Conservation (phyloP, 2,888 invertebrate species). For the Drepana falcataria region DNA sequence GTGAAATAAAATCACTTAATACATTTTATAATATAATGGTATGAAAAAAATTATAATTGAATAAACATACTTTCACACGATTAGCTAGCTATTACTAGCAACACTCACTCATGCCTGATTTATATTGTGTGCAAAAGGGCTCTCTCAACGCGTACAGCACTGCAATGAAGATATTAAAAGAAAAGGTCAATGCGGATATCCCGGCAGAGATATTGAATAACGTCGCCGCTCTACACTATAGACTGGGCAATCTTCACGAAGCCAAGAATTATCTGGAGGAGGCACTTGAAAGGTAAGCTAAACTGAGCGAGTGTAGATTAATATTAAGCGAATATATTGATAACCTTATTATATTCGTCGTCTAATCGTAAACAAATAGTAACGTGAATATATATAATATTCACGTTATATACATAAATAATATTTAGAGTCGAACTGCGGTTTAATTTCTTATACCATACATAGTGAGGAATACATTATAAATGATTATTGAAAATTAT, state of each 20-base stretch:
- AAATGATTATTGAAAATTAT: too few species aligned
- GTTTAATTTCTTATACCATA: too few species aligned
- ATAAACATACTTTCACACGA: neutral
- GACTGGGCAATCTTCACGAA: constrained; percentile 90
- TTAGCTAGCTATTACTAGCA: neutral
- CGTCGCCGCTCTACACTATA: constrained; percentile 95
- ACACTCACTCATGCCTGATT: neutral
- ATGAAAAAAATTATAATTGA: too few species aligned
- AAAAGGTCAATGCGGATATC: constrained; percentile 95
- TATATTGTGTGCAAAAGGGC: constrained; percentile 65
- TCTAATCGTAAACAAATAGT: too few species aligned
- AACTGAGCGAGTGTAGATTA: neutral
- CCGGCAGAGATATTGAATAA: constrained; percentile 99
- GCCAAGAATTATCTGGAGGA: constrained; percentile 92
- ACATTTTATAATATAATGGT: too few species aligned
- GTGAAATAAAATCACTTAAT: too few species aligned
- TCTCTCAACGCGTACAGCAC: constrained; percentile 95
- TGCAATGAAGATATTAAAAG: constrained; percentile 94
- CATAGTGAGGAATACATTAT: too few species aligned
- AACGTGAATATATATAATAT: too few species aligned
- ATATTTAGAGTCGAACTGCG: too few species aligned
- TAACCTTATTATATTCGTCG: too few species aligned
- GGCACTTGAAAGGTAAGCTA: constrained; percentile 82
- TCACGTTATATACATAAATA: too few species aligned
- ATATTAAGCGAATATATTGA: too few species aligned